These are phyloP conservation scores for Synergus gifuensis DNA, from an alignment of 2,888 invertebrate species.

Conservation along the genomic window DNA sequence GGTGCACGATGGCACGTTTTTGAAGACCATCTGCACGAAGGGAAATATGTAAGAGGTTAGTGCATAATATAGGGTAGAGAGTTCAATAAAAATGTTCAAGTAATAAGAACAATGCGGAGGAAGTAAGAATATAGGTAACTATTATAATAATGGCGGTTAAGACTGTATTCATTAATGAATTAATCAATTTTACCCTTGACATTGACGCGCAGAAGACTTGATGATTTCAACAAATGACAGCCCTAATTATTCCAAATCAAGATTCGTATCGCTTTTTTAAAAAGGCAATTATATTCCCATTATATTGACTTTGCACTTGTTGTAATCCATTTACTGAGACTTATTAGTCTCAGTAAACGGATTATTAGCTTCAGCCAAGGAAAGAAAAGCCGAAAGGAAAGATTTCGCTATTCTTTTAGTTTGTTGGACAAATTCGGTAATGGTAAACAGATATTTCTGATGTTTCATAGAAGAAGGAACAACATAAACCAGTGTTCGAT, in stretches of 20 bases:
- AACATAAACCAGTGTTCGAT: too few relatives aligned
- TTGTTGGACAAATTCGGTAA: too few relatives aligned
- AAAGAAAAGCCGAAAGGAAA: too few relatives aligned
- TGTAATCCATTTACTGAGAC: not conserved
- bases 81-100: not conserved
- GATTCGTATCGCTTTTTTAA: not conserved
- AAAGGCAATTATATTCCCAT: slow-evolving; percentile 56
- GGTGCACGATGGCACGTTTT: not conserved
- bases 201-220: not conserved
- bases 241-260: not conserved
- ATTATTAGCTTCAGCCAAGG: too few relatives aligned
- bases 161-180: too few relatives aligned
- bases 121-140: too few relatives aligned
- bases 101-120: not conserved
- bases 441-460: too few relatives aligned
- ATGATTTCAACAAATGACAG: not conserved
- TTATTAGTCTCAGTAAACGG: too few relatives aligned
- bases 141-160: too few relatives aligned
- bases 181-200: not conserved
- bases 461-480: too few relatives aligned
- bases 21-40: not conserved
- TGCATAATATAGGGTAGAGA: not conserved
- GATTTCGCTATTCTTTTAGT: too few relatives aligned
- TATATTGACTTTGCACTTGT: slow-evolving; percentile 54
- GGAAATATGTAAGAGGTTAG: not conserved